Evolutionary conservation across 2,797 vertebrate species (phyloP), one percentile per base, ranked within the genome.

Genomic region (Danio choprae): DNA sequence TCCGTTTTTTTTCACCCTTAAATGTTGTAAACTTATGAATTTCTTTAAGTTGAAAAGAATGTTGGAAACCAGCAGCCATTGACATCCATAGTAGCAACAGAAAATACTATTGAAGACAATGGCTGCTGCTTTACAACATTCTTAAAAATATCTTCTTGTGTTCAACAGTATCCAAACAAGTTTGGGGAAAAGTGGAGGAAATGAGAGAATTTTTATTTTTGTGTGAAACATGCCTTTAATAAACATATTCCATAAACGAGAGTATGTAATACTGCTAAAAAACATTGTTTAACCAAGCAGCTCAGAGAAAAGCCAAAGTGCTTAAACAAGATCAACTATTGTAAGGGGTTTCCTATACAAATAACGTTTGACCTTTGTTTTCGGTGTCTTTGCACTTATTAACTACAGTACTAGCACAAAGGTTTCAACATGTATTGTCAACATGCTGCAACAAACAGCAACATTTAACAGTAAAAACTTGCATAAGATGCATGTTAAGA

Each of bases 301-400:
- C 5, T 16, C 18, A 58, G 3, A 67, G 51, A 5, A 44, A 36
- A 8, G 20, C 43, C 29, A 40, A 7, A 41, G 18, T 41, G 11
- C 29, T 20, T 18, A 4, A 44, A 38, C 63, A 10, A 56, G 18
- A 48, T 71, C 29, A n/a, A 48, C 71, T n/a, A 6, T 46, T 36
- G 7, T 13, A 60, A 40, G 20, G 8, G 1, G n/a, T 46, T 72
- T 13, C 7, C 67, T 69, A n/a, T 53, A 55, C 48, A 72, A 82
- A 41, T 64, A 51, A 38, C 3, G 9, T 43, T 18, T 79, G 59
- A 74, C 20, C 77, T 79, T 75, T 83, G 71, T 51, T 69, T 74
- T 77, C 64, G 51, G 22, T 70, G 38, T 74, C 64, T 40, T 36
- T 60, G 69, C 29, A 73, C 6, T 68, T 9, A 83, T 71, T 58